phyloP scores from a whole-genome alignment of 2,797 vertebrate species.

The Salmo trutta region DNA sequence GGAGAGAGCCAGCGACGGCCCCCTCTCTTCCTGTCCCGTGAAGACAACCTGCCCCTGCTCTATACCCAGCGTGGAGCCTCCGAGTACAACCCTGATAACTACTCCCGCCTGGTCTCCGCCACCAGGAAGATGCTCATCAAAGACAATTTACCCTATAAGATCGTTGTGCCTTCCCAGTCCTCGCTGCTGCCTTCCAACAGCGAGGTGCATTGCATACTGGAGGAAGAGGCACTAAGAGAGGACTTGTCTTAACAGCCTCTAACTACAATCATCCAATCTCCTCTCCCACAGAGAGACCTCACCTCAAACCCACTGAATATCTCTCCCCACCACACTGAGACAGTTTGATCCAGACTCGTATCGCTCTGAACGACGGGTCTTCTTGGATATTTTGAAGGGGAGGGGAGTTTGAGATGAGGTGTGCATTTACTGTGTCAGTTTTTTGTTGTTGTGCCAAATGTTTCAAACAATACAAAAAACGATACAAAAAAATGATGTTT shows the following conservation, averaged over 20 bases:
- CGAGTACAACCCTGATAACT: conserved; percentile 74
- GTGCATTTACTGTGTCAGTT: background rate
- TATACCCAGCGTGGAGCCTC: conserved; percentile 31
- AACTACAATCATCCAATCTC: background rate
- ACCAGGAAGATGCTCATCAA: conserved; percentile 72
- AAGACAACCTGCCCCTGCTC: conserved; percentile 79
- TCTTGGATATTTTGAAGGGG: background rate
- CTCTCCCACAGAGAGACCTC: conserved; percentile 13
- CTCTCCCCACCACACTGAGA: background rate
- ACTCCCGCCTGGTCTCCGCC: conserved; percentile 72
- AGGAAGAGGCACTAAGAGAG: conserved; percentile 40
- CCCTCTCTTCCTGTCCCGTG: conserved; percentile 71
- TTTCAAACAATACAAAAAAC: background rate
- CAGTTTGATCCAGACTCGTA: background rate
- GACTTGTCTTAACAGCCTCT: conserved; percentile 21
- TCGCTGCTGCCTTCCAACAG: conserved; percentile 49
- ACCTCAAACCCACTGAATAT: background rate
- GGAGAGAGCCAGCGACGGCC: conserved; percentile 80
- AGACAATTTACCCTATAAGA: conserved; percentile 65
- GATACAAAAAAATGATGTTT: background rate
- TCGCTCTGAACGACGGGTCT: background rate
- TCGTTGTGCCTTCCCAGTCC: conserved; percentile 21
- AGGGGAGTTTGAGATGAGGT: conserved; percentile 45
- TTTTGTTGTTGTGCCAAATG: background rate
- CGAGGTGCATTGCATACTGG: conserved; percentile 21